Evolutionary conservation across 2,113 vertebrate genomes (phyloP).

Genomic region (Dasyurus viverrinus): DNA sequence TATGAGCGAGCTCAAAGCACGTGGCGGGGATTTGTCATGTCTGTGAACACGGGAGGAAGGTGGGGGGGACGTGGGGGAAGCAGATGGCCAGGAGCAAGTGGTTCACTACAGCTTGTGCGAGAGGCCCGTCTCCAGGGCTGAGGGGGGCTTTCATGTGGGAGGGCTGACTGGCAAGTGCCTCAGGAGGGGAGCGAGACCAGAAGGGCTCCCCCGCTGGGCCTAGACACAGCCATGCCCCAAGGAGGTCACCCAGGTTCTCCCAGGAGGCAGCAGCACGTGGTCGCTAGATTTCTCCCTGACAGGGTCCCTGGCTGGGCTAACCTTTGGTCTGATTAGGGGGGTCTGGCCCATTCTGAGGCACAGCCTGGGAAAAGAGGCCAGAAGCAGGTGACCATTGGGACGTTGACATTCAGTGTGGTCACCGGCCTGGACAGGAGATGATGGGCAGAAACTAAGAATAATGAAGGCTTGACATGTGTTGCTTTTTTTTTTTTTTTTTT

Average conservation of each 20-base stretch:
- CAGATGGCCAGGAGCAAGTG: constrained; percentile 59
- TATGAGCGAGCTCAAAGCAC: constrained; percentile 26
- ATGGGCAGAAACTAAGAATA: constrained; percentile 16
- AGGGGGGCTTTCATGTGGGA: constrained; percentile 46
- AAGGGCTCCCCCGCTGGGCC: constrained; percentile 65
- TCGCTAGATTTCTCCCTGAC: constrained; percentile 43
- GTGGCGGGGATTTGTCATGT: neutral
- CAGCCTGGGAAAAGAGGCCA: neutral
- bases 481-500: constrained; percentile 38
- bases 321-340: constrained; percentile 44
- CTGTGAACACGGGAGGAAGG: constrained; percentile 42
- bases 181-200: constrained; percentile 57
- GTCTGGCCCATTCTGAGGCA: neutral
- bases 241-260: constrained; percentile 52
- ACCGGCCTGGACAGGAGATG: neutral
- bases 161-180: constrained; percentile 61
- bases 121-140: constrained; percentile 13
- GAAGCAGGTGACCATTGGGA: neutral
- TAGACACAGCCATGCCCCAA: constrained; percentile 57
- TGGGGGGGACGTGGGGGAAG: neutral
- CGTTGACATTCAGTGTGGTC: neutral
- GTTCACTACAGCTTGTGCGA: constrained; percentile 34
- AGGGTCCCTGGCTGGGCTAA: constrained; percentile 28
- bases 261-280: constrained; percentile 28
- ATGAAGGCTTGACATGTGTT: constrained; percentile 18